Conservation (phyloP, 2,797 vertebrate species). For the Esox masquinongy region DNA sequence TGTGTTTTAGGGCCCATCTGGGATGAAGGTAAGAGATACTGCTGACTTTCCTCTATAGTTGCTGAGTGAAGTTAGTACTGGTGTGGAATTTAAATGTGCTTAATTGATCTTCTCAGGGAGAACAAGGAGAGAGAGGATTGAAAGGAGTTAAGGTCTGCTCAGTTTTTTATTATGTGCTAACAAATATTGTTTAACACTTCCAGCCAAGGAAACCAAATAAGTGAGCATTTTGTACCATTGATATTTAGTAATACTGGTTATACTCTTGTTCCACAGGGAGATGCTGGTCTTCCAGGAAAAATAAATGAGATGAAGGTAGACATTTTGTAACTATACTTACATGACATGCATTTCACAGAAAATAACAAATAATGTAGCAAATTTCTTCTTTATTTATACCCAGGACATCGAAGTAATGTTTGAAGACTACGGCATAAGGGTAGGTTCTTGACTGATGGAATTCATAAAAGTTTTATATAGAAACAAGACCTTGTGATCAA, state of each 20-base stretch:
- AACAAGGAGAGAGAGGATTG: constrained; percentile 70
- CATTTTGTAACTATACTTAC: background rate
- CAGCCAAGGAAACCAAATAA: background rate
- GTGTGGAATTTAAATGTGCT: constrained; percentile 3
- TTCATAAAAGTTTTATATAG: background rate
- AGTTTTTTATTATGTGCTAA: background rate
- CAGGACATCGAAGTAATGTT: constrained; percentile 87
- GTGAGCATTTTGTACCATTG: constrained; percentile 27
- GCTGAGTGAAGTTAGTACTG: constrained; percentile 1
- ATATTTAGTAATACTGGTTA: background rate
- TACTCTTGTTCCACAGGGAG: constrained; percentile 69
- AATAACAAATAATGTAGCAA: background rate
- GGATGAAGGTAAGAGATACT: constrained; percentile 71
- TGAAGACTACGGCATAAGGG: constrained; percentile 86
- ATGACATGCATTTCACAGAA: background rate
- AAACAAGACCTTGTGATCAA: too few species aligned
- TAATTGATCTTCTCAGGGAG: constrained; percentile 67
- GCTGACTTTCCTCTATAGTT: background rate
- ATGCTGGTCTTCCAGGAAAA: constrained; percentile 73
- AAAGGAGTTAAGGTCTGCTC: constrained; percentile 68
- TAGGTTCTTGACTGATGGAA: constrained; percentile 50
- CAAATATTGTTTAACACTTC: constrained; percentile 8
- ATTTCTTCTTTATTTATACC: constrained; percentile 21
- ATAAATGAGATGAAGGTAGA: constrained; percentile 81
- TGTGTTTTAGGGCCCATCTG: constrained; percentile 70